These are phyloP conservation scores for Macquaria ambigua DNA, from an alignment of 2,113 vertebrate genomes.

Conservation along the genomic window DNA sequence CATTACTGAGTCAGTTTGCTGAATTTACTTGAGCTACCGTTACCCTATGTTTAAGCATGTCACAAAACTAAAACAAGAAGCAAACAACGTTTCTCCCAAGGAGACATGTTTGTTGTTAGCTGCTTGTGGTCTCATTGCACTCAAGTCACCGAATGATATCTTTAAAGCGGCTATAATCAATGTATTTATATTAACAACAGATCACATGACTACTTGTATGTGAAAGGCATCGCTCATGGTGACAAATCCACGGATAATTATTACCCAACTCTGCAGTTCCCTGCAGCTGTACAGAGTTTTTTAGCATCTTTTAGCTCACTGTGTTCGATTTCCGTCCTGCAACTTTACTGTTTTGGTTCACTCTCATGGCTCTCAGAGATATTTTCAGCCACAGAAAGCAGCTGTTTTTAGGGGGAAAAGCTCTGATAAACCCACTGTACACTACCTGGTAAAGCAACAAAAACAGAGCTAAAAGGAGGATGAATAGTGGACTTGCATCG, in stretches of 20 bases:
- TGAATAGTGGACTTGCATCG: background rate
- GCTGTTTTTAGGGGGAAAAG: background rate
- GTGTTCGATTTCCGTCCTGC: too few relatives aligned
- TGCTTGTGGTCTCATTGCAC: too few relatives aligned
- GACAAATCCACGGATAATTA: background rate
- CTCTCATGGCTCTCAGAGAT: background rate
- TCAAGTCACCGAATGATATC: background rate
- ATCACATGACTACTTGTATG: background rate
- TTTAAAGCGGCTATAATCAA: slow-evolving; percentile 1
- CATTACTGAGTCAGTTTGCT: background rate
- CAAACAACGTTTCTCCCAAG: background rate
- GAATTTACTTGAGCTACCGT: too few relatives aligned
- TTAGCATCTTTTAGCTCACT: background rate
- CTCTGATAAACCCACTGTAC: too few relatives aligned
- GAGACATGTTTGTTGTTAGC: background rate
- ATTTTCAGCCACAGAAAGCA: background rate
- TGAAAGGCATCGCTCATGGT: background rate
- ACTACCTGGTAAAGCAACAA: slow-evolving; percentile 1
- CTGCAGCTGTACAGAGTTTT: background rate
- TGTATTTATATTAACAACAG: background rate
- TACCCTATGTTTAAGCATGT: background rate
- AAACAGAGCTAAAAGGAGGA: background rate
- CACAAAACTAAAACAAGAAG: background rate
- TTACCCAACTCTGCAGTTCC: background rate
- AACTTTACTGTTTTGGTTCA: background rate